phyloP scores from a whole-genome alignment of 92 coral and sea anemone species.

The Pocillopora grandis region DNA sequence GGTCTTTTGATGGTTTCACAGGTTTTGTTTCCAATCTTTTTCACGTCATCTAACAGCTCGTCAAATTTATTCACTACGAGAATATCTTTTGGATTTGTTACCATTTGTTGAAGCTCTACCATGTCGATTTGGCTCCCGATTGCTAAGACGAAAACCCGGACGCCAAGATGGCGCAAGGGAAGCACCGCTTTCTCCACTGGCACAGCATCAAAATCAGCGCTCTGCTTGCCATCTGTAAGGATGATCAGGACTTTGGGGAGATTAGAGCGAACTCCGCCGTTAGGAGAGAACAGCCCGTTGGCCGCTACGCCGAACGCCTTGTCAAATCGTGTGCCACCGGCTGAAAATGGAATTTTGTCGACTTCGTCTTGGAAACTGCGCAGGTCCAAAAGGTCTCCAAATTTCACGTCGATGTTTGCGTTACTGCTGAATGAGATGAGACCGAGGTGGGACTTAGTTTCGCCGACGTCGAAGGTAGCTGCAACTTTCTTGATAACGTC shows the following conservation, averaged over 20 bases:
- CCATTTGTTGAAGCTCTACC: constrained; percentile 58
- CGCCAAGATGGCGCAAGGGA: constrained; percentile 28
- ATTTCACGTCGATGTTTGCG: constrained; percentile 42
- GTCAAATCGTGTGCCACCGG: constrained; percentile 55
- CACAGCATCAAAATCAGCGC: constrained; percentile 40
- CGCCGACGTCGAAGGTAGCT: constrained; percentile 58
- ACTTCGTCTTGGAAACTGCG: constrained; percentile 42
- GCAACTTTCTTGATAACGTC: constrained; percentile 64
- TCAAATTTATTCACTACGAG: constrained; percentile 32
- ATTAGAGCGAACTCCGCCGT: constrained; percentile 52
- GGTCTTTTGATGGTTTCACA: constrained; percentile 40
- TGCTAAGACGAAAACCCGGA: constrained; percentile 48
- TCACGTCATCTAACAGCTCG: constrained; percentile 13
- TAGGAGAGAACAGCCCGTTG: constrained; percentile 28
- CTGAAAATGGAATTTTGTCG: constrained; percentile 49
- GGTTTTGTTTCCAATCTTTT: constrained; percentile 27
- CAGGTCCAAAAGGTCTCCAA: constrained; percentile 47
- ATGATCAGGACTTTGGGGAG: constrained; percentile 53
- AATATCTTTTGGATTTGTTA: constrained; percentile 60
- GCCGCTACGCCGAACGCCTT: constrained; percentile 51
- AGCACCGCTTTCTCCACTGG: constrained; percentile 18
- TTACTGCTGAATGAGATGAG: constrained; percentile 58
- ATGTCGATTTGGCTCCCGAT: constrained; percentile 52
- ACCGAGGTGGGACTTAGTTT: constrained; percentile 45
- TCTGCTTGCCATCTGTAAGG: constrained; percentile 61